These are phyloP conservation scores for Leucosticte australis DNA, from an alignment of 2,113 vertebrate species.

Conservation along the genomic window DNA sequence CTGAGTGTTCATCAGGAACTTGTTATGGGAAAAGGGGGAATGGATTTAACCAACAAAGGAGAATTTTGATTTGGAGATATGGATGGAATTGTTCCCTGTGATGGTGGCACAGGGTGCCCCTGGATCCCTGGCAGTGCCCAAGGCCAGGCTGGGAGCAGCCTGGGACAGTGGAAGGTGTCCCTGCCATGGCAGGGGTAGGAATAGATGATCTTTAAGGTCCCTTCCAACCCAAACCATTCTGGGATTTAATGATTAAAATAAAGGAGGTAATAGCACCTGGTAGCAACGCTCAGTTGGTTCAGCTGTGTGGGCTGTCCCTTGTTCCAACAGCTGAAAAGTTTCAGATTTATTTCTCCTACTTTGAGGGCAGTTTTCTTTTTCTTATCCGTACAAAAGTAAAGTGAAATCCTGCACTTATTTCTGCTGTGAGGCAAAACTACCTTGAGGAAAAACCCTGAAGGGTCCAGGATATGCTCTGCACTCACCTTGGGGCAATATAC, in stretches of 20 bases:
- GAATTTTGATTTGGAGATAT: neutral
- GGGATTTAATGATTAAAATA: neutral
- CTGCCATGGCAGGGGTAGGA: neutral
- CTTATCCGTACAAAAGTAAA: neutral
- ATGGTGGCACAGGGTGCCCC: neutral
- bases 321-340: neutral
- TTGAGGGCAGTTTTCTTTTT: neutral
- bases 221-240: neutral
- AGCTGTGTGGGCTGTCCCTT: neutral
- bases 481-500: neutral
- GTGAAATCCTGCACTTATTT: neutral
- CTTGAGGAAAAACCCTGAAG: neutral
- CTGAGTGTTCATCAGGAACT: neutral
- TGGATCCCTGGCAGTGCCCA: neutral
- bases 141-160: neutral
- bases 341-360: neutral
- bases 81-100: neutral
- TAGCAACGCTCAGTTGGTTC: neutral
- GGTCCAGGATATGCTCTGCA: neutral
- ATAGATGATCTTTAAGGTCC: neutral
- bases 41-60: neutral
- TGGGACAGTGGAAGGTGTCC: accelerated
- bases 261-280: neutral
- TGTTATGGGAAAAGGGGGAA: neutral
- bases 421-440: neutral